Base-by-base conservation (phyloP, 1,140 invertebrate genomes). In the Aethina tumida region DNA sequence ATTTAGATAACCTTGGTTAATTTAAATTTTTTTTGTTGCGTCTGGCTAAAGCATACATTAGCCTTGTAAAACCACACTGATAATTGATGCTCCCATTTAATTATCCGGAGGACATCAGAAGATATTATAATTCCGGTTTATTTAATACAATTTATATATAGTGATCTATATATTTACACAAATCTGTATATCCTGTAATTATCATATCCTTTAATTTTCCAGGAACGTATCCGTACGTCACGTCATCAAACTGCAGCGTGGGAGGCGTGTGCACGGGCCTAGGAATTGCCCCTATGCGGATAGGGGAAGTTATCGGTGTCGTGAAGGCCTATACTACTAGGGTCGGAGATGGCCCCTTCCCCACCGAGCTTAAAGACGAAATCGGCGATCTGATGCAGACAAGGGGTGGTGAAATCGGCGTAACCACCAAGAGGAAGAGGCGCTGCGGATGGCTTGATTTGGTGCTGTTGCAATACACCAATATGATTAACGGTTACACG, bases 401-500 rank as follows among this genome's bases (percentile, higher is more conserved):
- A 10, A 74, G 79, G 39, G 97, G 97, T 5, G 75, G 76, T 47
- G 97, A 99, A 66, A 71, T 92, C 57, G 97, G 97, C 13, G 95
- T 98, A 0, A 99, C 97, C 1, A 99, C 97, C 3, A 87, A 86
- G 45, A 67, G 97, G 25, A 87, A 84, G 61, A 74, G 97, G 22
- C 74, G 96, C n/a, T 98, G 95, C 60, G 97, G 97, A 25, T 99
- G 97, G 97, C 67, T 99, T 6, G 97, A 99, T 68, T 70, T 96
- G 18, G 79, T 89, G 20, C 69, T 98, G 28, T 71, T 99, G 0
- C 74, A 79, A 49, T 96, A 94, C 59, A 93, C 94, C 0, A 75
- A 81, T 20, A 81, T 94, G 70, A 87, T 99, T 40, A 99, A 99
- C 69, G 96, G 95, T 39, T 99, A 89, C 53, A 75, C 73, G 9